These are phyloP conservation scores for Ornithoptera priamus DNA, from an alignment of 2,888 invertebrate species.

Conservation along the genomic window DNA sequence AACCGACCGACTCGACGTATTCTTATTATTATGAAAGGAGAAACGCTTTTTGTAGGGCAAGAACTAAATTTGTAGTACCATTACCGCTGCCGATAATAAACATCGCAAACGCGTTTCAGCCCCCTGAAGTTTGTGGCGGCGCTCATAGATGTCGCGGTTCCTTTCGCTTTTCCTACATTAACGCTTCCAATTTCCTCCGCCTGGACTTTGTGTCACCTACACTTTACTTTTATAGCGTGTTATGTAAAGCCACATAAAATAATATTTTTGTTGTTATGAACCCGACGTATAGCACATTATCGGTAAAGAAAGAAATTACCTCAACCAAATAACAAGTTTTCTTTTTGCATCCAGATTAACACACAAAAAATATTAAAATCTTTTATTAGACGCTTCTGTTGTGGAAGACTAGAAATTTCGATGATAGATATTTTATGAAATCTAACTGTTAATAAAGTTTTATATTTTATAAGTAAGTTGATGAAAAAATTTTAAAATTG, in stretches of 20 bases:
- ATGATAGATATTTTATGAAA: no score
- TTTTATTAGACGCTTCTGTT: no score
- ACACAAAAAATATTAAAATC: no score
- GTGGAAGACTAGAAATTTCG: no score
- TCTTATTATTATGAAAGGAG: constrained; percentile 82
- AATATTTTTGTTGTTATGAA: neutral
- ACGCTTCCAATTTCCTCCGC: constrained; percentile 25
- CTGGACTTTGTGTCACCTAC: constrained; percentile 19
- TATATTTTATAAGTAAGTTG: no score
- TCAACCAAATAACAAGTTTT: neutral
- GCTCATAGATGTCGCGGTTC: constrained; percentile 76
- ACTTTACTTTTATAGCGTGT: constrained; percentile 17
- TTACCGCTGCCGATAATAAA: constrained; percentile 75
- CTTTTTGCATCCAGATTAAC: no score
- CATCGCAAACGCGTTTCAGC: constrained; percentile 77
- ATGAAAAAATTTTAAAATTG: no score
- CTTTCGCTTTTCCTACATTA: constrained; percentile 37
- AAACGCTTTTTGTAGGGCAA: constrained; percentile 81
- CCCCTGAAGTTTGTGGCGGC: constrained; percentile 68
- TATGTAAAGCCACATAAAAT: constrained; percentile 14
- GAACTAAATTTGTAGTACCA: constrained; percentile 78
- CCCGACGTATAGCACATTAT: neutral
- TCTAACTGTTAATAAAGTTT: no score
- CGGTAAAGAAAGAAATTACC: neutral
- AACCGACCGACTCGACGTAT: constrained; percentile 80